These are phyloP conservation scores for Pachydiplax longipennis DNA, from an alignment of 2,888 invertebrate genomes.

Conservation along the genomic window DNA sequence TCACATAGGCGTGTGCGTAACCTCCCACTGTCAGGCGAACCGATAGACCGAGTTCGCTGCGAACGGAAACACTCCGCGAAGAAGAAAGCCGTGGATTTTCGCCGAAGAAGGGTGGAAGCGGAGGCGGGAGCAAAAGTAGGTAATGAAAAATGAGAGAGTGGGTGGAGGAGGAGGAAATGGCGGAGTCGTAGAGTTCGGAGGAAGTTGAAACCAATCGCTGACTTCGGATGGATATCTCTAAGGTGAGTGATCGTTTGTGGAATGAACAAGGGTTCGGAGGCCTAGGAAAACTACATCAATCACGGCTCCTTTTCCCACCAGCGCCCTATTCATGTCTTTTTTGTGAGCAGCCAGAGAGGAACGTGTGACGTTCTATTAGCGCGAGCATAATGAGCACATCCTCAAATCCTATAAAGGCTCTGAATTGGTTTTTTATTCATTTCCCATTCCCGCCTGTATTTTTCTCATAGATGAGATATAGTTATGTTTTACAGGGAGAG, in stretches of 20 bases:
- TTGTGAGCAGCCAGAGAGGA: neutral
- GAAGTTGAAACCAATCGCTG: conserved; percentile 24
- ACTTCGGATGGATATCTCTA: conserved; percentile 28
- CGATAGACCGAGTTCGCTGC: too few relatives aligned
- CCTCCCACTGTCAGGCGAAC: too few relatives aligned
- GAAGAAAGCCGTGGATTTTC: neutral
- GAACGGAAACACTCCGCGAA: too few relatives aligned
- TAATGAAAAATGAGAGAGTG: neutral
- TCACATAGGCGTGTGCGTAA: too few relatives aligned
- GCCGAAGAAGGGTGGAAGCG: neutral
- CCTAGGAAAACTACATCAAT: conserved; percentile 33
- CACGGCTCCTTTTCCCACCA: neutral
- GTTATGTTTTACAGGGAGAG: neutral
- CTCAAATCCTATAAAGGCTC: conserved; percentile 1
- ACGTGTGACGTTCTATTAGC: conserved; percentile 40
- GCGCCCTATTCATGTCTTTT: neutral
- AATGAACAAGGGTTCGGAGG: conserved; percentile 39
- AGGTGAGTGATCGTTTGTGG: conserved; percentile 33
- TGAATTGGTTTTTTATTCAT: neutral
- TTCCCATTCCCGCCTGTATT: neutral
- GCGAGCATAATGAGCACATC: conserved; percentile 30
- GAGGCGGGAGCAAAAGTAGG: neutral
- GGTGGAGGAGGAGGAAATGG: neutral
- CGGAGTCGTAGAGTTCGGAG: neutral
- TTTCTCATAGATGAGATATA: neutral